Base-by-base conservation (phyloP, 2,113 vertebrate species). In the Vulpes vulpes region DNA sequence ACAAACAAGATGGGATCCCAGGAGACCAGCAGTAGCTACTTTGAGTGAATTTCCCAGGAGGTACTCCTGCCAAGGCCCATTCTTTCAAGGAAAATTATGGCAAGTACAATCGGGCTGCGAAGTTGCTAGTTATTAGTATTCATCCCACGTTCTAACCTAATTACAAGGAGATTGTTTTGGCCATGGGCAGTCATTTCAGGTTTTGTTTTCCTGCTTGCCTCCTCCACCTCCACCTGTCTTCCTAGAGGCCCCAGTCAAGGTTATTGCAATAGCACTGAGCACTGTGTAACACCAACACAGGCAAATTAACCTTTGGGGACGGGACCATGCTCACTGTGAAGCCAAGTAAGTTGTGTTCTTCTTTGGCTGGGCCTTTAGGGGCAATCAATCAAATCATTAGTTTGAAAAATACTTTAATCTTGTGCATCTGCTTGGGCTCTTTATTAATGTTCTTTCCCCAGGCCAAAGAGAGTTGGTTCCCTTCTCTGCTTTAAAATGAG, bases 381-480 rank as follows among this genome's bases (percentile, higher is more conserved):
- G 74, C 91, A 97, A 97, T 96, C 96, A 93, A 96, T 98, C 96
- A 98, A 97, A 97, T 97, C 93, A 93, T 98, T 98, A 76, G 55
- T 91, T 94, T 97, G 94, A 98, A 98, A 97, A 96, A 91, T 89
- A 96, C 95, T 97, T 98, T 98, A 98, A 98, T 98, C 91, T 93
- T 94, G 67, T 93, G 93, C 96, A 97, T 98, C 96, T 96, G 92
- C 96, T 94, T 96, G 89, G 79, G 94, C 32, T 97, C 82, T 98
- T 98, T 97, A 97, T 97, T 97, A 94, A 96, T 97, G 85, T 93
- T 97, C 93, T 93, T 89, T 97, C 89, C 93, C 89, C 69, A 11
- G 83, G 92, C 94, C 95, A 93, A 59, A 95, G 67, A 90, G 71
- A 94, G 76, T 82, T 89, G 38, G 25, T 88, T 97, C 69, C 82